Base-by-base conservation (phyloP, 2,888 invertebrate genomes). In the Gasteruption jaculator region DNA sequence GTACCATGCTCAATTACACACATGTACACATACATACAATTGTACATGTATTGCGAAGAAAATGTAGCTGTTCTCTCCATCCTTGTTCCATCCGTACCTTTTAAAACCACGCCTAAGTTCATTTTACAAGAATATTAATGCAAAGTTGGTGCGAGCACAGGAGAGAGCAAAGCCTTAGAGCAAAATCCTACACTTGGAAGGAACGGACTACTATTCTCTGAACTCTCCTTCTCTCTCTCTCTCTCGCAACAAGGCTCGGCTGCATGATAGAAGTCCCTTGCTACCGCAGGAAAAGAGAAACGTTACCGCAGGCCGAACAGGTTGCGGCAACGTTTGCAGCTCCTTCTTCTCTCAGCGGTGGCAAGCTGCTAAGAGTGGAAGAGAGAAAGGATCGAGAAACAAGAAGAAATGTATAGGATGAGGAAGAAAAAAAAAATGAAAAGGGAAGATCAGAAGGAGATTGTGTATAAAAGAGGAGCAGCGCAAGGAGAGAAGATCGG, bases 271-370 rank as follows among this genome's bases (percentile, higher is more conserved):
- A 48, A 52, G 58, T 50, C 45, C 40, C 50, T 49, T 53, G 58
- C 60, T 60, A 60, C 60, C 50, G 59, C 60, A 57, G 57, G 53
- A 60, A 61, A 59, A 54, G 61, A 61, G 59, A 59, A 58, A 60
- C 57, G 49, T 53, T 41, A 61, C 61, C 60, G 47, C 53, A 46
- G 59, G 61, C 60, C 54, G 57, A 61, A 58, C 63, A 63, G 63
- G 63, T 63, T 62, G 57, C 54, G 49, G 46, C 36, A 38, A 27
- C 48, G 51, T 48, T 49, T 51, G 54, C 48, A 37, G 43, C 49
- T 38, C 40, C 27, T 40, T 44, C 30, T 39, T 34, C 30, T 47
- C 50, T 40, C 30, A n/a, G n/a, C n/a, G 49, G 50, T 41, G 50
- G 53, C 53, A 48, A 39, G 40, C 44, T 32, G 53, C 44, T 43